These are phyloP conservation scores for Mnemiopsis leidyi DNA, from an alignment of 37 sponge, comb jelly and placozoan species.

Conservation along the genomic window DNA sequence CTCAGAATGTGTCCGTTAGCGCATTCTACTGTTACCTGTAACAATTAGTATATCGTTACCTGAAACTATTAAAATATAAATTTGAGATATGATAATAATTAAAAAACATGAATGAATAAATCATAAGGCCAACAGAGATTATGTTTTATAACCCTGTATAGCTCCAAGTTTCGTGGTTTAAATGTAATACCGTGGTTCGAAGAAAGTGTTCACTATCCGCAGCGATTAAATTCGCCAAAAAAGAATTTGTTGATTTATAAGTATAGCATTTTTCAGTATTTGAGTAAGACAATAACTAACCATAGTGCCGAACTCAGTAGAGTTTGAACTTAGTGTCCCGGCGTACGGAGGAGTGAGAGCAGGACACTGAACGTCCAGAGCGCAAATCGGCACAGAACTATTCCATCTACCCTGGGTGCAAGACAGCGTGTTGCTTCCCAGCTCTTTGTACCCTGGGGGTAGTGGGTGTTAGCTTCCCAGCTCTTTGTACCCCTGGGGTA, in stretches of 20 bases:
- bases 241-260: too few relatives aligned
- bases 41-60: neutral
- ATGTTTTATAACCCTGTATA: too few relatives aligned
- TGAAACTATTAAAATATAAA: neutral
- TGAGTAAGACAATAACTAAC: neutral
- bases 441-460: conserved; percentile 1
- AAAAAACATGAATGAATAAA: neutral
- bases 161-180: too few relatives aligned
- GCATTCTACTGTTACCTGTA: conserved; percentile 32
- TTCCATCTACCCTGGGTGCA: conserved; percentile 13
- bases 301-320: conserved; percentile 37
- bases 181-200: too few relatives aligned
- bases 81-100: neutral
- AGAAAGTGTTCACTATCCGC: too few relatives aligned
- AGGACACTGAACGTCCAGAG: conserved; percentile 44
- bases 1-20: neutral
- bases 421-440: neutral
- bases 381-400: neutral
- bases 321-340: conserved; percentile 26
- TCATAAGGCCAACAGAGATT: too few relatives aligned
- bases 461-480: neutral
- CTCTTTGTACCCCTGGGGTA: neutral
- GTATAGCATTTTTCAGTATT: too few relatives aligned
- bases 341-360: neutral
- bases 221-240: too few relatives aligned